Evolutionary conservation across 2,888 invertebrate species (phyloP).

Genomic region (Tryphoninae sp.): DNA sequence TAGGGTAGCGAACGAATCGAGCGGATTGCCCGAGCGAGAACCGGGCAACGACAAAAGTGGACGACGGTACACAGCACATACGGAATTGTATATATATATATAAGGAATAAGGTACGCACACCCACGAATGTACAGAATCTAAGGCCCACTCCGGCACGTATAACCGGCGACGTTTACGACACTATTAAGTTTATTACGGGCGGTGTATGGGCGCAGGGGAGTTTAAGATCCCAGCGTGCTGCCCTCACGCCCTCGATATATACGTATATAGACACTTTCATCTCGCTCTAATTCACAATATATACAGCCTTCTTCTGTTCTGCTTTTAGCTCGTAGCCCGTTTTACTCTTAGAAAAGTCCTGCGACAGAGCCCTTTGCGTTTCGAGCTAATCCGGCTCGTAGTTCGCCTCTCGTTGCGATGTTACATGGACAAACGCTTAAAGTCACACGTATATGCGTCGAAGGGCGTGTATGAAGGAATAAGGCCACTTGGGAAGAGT

Average conservation of each 20-base stretch:
- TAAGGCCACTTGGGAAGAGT: neutral
- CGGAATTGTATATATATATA: neutral
- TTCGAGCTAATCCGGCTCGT: neutral
- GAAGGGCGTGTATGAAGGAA: neutral
- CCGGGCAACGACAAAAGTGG: conserved; percentile 70
- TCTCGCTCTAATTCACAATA: conserved; percentile 14
- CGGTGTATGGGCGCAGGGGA: conserved; percentile 53
- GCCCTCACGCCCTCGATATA: conserved; percentile 12
- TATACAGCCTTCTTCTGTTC: conserved; percentile 1
- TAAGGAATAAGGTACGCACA: neutral
- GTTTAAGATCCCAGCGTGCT: conserved; percentile 67
- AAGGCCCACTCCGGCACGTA: conserved; percentile 54
- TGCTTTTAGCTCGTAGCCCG: conserved; percentile 3
- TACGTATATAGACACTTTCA: conserved; percentile 3
- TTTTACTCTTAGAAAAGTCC: neutral
- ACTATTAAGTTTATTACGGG: conserved; percentile 76
- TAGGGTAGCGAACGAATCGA: conserved; percentile 5
- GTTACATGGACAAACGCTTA: neutral
- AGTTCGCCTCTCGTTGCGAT: neutral
- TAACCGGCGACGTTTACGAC: conserved; percentile 75
- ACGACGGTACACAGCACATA: conserved; percentile 53
- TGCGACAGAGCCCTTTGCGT: neutral
- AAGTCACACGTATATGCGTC: neutral
- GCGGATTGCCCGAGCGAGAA: conserved; percentile 20
- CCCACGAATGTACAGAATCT: neutral